Base-by-base conservation (phyloP, 2,888 invertebrate genomes). In the Eumerus sabulonum region DNA sequence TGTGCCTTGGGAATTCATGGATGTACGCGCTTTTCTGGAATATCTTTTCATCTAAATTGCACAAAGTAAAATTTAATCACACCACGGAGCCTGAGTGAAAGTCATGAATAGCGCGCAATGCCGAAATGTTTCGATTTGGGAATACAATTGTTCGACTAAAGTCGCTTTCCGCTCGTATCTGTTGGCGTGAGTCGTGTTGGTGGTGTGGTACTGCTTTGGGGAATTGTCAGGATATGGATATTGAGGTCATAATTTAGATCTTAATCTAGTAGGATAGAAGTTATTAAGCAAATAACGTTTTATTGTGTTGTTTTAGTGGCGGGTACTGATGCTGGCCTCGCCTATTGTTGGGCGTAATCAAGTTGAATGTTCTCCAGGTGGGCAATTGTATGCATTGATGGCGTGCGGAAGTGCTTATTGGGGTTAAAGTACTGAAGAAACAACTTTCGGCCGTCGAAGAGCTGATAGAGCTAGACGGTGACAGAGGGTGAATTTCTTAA, bases 191-290 rank as follows among this genome's bases (percentile, higher is more conserved):
- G 60, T 66, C 64, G 64, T 72, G 7, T 7, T 2, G 7, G 67
- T 47, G 62, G 57, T 57, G 72, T 60, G 62, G 60, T 77, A 53
- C 40, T 27, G 62, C 72, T 72, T 72, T 40, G 16, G 72, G 77
- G 77, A 59, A 40, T 72, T 72, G 54, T 57, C 56, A 45, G 62
- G 66, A 72, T 77, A 72, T 71, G 57, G 72, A 76, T 53, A 77
- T 63, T 56, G 67, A 47, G 72, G 72, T 77, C 72, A 77, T 77
- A 77, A 67, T 67, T 72, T 72, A 72, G 77, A 77, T 77, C 62
- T 44, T 67, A 47, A 77, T 77, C 77, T 56, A 72, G 56, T 56
- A 27, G 47, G 56, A 50, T 57, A 40, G 53, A 67, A 63, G 67
- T 77, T 72, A 62, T 72, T 72, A 77, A 63, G 67, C 56, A 77